Evolutionary conservation across 2,797 vertebrate species (phyloP).

Genomic region (Notolepis coatsorum): DNA sequence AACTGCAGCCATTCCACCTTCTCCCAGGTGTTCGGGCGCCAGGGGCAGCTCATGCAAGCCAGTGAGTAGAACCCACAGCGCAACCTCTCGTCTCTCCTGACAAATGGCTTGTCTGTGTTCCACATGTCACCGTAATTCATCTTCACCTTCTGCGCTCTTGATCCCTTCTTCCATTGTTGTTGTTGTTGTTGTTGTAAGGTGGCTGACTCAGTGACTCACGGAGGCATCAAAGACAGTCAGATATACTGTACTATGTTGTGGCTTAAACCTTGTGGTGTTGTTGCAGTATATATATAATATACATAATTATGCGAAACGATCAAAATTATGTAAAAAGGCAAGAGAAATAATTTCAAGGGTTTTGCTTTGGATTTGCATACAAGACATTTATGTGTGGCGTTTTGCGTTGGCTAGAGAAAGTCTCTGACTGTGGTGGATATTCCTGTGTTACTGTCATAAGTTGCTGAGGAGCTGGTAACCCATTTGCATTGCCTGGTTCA

Average conservation of each 20-base stretch:
- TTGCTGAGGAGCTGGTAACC: conserved; percentile 25
- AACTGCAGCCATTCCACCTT: conserved; percentile 85
- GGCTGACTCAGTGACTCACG: conserved; percentile 22
- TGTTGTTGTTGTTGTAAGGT: too few relatives aligned
- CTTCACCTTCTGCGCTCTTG: conserved; percentile 38
- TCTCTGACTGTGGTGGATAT: conserved; percentile 13
- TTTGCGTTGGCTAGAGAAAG: neutral
- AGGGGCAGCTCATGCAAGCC: conserved; percentile 86
- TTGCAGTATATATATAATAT: conserved; percentile 13
- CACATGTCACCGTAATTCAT: conserved; percentile 37
- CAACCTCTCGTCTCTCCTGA: conserved; percentile 12
- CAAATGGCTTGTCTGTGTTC: conserved; percentile 31
- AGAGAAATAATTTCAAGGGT: neutral
- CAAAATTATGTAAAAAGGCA: conserved; percentile 18
- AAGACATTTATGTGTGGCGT: neutral
- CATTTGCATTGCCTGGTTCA: neutral
- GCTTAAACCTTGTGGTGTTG: neutral
- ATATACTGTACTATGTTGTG: neutral
- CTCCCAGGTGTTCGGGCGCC: conserved; percentile 86
- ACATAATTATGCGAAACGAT: neutral
- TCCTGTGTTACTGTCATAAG: conserved; percentile 34
- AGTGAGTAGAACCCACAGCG: conserved; percentile 72
- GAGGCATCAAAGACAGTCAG: neutral
- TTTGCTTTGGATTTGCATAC: conserved; percentile 1
- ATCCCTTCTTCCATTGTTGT: conserved; percentile 25